Percentiles rank a stretch among this genome's conserved stretches.
Evolutionary conservation across 2,797 vertebrate genomes (phyloP).

Genomic region (Molossus molossus): DNA sequence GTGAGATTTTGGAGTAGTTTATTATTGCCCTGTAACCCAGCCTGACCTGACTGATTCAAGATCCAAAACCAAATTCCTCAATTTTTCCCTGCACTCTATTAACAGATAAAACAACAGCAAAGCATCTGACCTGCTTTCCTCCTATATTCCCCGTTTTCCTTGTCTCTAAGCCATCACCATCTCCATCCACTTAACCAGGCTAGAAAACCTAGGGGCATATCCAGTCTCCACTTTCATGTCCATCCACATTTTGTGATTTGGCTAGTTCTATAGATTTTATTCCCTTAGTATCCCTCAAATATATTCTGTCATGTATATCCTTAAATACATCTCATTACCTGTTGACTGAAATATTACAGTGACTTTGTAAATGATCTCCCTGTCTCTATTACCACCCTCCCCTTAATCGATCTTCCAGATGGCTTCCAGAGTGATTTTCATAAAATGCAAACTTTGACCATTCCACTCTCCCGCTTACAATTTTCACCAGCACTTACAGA

Average conservation of each 20-base stretch:
- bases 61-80: constrained; percentile 44
- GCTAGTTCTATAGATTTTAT: not conserved
- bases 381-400: not conserved
- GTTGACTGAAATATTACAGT: not conserved
- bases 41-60: not conserved
- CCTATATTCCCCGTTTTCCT: not conserved
- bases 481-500: constrained; percentile 31
- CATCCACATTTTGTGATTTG: not conserved
- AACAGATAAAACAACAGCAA: not conserved
- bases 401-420: not conserved
- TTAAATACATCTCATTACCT: not conserved
- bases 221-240: not conserved
- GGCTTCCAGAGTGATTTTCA: constrained; percentile 8
- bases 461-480: not conserved
- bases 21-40: not conserved
- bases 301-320: not conserved
- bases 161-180: not conserved
- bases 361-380: not conserved
- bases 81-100: not conserved
- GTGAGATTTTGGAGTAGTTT: constrained; percentile 28
- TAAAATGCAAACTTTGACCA: not conserved
- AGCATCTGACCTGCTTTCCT: not conserved
- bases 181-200: not conserved
- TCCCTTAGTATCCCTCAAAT: constrained; percentile 43
- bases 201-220: not conserved